phyloP scores from a whole-genome alignment of 2,888 invertebrate species.

The Junonia oenone region DNA sequence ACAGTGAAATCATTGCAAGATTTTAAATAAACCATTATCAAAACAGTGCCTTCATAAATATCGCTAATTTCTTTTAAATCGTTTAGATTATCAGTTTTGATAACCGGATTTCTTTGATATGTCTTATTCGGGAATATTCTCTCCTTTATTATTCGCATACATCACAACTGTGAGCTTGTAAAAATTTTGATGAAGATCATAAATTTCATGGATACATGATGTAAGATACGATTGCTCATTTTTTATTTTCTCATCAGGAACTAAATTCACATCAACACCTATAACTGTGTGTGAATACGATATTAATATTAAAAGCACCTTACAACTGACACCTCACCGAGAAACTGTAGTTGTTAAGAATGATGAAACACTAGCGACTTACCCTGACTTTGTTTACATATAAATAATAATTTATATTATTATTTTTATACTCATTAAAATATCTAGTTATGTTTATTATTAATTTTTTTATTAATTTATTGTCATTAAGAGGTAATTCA shows the following conservation, averaged over 20 bases:
- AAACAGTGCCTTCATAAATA: constrained; percentile 6
- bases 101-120: not conserved
- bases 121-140: not conserved
- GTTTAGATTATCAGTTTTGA: not conserved
- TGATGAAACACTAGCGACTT: too few relatives aligned
- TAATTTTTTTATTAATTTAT: too few relatives aligned
- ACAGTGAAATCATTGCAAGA: constrained; percentile 9
- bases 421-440: too few relatives aligned
- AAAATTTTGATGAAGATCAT: constrained; percentile 39
- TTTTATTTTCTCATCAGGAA: not conserved
- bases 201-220: not conserved
- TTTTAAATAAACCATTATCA: constrained; percentile 14
- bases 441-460: too few relatives aligned
- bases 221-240: not conserved
- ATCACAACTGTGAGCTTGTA: constrained; percentile 20
- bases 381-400: too few relatives aligned
- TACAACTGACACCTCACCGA: not conserved
- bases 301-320: not conserved
- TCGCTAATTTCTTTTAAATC: constrained; percentile 13
- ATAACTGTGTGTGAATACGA: not conserved
- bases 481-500: too few relatives aligned
- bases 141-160: not conserved
- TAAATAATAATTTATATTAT: too few relatives aligned
- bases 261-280: not conserved
- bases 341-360: too few relatives aligned